Base-by-base conservation (phyloP, 2,888 invertebrate species). In the Sesia bembeciformis region DNA sequence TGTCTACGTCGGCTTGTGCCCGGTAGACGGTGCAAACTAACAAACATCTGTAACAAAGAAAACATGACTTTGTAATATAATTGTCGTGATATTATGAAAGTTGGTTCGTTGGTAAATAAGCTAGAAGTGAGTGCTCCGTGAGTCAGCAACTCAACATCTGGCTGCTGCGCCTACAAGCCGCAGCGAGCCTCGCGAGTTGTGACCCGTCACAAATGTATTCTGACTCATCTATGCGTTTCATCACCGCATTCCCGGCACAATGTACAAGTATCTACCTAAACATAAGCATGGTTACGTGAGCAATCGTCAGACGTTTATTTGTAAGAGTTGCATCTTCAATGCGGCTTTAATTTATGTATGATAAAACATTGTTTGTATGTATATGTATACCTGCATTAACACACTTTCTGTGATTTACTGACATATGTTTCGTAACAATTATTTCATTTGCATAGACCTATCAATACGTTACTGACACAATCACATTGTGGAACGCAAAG, bases 1-100 rank as follows among this genome's bases (percentile, higher is more conserved):
- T 91, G 63, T 92, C 92, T 58, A 91, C 91, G 63, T 92, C 92
- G 58, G 88, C 87, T 57, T 74, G 68, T 58, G 70, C 80, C 65
- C 72, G 73, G 66, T 84, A 88, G 62, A 88, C 65, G 66, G 83
- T 78, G 76, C 84, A 88, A 67, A 82, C 73, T 64, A 86, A 72
- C 71, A 90, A 85, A 78, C 90, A 83, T 84, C 92, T 91, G 87
- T 59, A 89, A 90, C 80, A 76, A 84, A 70, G 65, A 61, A 78
- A 73, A 69, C 53, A 49, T 58, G 53, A 53, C 38, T 58, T 59
- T 57, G 60, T 60, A 65, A 56, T 60, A 64, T 66, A 63, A 55
- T 57, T 63, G 67, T 66, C 6, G n/a, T 6, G 52, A 40, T 51
- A 40, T 23, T 43, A 40, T 42, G 39, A 7, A 53, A 42, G 52